These are phyloP conservation scores for Labeo rohita DNA, from an alignment of 2,113 vertebrate species.

Conservation along the genomic window DNA sequence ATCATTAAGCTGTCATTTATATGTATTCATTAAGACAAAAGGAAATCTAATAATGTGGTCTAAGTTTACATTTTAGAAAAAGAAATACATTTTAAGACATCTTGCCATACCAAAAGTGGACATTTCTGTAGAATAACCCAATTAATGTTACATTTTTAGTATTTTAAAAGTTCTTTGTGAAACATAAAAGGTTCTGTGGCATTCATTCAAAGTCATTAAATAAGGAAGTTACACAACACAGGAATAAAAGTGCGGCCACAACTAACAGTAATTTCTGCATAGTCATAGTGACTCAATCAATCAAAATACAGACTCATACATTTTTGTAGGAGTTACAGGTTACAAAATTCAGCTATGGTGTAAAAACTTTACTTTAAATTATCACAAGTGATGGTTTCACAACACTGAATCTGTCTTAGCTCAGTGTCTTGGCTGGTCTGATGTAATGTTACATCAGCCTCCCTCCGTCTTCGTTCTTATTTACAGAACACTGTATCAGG, in stretches of 20 bases:
- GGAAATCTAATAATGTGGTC: no score
- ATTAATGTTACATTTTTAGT: no score
- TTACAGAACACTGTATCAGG: slow-evolving; percentile 42
- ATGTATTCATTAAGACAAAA: no score
- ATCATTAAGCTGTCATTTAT: no score
- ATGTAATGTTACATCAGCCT: slow-evolving; percentile 48
- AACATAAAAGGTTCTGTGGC: not conserved
- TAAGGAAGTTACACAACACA: not conserved
- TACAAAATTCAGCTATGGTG: not conserved
- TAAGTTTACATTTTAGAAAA: no score
- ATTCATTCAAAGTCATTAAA: no score
- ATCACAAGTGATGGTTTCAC: not conserved
- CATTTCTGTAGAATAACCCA: no score
- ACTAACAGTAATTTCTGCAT: not conserved
- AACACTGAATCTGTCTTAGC: not conserved
- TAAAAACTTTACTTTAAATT: not conserved
- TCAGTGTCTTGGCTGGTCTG: slow-evolving; percentile 17
- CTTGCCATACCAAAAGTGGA: no score
- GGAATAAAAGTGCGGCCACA: not conserved
- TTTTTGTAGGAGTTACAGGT: not conserved
- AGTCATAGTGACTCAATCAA: not conserved
- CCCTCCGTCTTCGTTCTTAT: not conserved
- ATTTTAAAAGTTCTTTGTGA: not conserved
- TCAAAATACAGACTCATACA: not conserved
- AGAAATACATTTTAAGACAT: no score